Base-by-base conservation (phyloP, 2,797 vertebrate species). In the Myoxocephalus aenaeus region DNA sequence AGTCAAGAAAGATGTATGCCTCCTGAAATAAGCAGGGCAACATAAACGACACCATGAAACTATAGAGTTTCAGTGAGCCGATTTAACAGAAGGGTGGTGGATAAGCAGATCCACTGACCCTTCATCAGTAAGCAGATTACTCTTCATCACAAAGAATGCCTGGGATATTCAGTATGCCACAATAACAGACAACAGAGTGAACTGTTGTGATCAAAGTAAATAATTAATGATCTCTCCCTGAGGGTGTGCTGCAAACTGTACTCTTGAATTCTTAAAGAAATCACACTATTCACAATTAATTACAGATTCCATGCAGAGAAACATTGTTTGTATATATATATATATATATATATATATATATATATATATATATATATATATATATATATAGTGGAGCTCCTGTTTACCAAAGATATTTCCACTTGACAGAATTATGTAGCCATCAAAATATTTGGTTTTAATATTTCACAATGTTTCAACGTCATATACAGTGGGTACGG, bases 111-210 rank as follows among this genome's bases (percentile, higher is more conserved):
- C 73, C 82, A 69, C 73, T 69, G 79, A 67, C 83, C 87, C 87
- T 82, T 85, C 83, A 85, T 87, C 84, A 71, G 78, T 94, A 94
- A 94, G 92, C 61, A 89, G 92, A 94, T 94, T 93, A 93, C 72
- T 73, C 86, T 85, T 89, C 50, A 92, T 90, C 89, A 86, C 80
- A 76, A 83, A 86, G 89, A 89, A 89, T 77, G 77, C 71, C 75
- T 12, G 22, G 83, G 76, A 79, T 87, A 79, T 68, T 78, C 67
- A 44, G 72, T 80, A 75, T 85, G 82, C 13, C n/a, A 40, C 71
- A 68, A 80, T 59, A 83, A 77, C 57, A 83, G 44, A 61, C 48
- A 83, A 71, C 42, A 57, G 32, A 56, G 74, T 77, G 58, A 80
- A 79, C 25, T 77, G 73, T 34, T 86, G 27, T 84, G 71, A 85